These are phyloP conservation scores for Acronicta psi DNA, from an alignment of 2,888 invertebrate genomes.

Conservation along the genomic window DNA sequence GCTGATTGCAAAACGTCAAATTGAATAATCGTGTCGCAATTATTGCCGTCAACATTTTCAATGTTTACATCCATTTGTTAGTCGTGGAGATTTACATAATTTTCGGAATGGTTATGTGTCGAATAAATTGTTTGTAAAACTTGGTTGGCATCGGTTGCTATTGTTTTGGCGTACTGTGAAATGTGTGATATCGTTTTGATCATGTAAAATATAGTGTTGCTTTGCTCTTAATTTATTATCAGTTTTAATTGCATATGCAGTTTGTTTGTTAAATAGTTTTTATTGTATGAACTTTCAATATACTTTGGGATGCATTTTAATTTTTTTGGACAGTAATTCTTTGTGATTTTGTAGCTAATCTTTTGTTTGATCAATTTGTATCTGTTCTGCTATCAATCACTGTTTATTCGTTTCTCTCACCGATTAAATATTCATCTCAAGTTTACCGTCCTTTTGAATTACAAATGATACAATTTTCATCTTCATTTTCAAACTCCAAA, in stretches of 20 bases:
- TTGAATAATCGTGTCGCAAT: slow-evolving; percentile 85
- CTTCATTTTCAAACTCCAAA: slow-evolving; percentile 23
- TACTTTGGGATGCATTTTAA: too few relatives aligned
- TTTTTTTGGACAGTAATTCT: too few relatives aligned
- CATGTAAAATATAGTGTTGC: slow-evolving; percentile 17
- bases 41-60: slow-evolving; percentile 75
- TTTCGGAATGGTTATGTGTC: slow-evolving; percentile 51
- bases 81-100: slow-evolving; percentile 68
- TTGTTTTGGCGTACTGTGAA: slow-evolving; percentile 38
- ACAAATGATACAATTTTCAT: slow-evolving; percentile 1
- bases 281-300: too few relatives aligned
- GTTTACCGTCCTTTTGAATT: too few relatives aligned
- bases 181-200: slow-evolving; percentile 35
- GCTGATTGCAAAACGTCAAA: slow-evolving; percentile 87
- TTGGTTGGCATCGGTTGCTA: slow-evolving; percentile 30
- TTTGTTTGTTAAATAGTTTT: neutral
- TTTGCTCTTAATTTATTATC: slow-evolving; percentile 12
- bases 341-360: too few relatives aligned
- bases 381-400: too few relatives aligned
- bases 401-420: too few relatives aligned
- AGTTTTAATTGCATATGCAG: neutral
- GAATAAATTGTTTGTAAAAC: slow-evolving; percentile 53
- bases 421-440: too few relatives aligned
- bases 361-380: too few relatives aligned
- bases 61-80: slow-evolving; percentile 74